Conservation (phyloP, 2,888 invertebrate species). For the Brenthis daphne region DNA sequence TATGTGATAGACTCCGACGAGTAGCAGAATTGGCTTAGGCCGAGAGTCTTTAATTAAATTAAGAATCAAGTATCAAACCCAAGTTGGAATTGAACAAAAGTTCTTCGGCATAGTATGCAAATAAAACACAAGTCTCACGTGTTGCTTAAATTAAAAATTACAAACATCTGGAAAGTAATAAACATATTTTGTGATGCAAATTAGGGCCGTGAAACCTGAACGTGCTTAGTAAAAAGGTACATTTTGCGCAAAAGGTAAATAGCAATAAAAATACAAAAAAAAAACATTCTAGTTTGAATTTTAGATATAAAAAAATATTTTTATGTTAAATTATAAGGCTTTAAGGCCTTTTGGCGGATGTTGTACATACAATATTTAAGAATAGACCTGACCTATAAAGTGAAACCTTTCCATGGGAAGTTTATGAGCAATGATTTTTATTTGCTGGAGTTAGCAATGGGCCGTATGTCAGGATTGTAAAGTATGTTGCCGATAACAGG, state of each 20-base stretch:
- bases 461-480: slow-evolving; percentile 42
- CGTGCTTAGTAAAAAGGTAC: slow-evolving; percentile 26
- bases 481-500: slow-evolving; percentile 47
- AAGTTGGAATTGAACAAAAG: too few relatives aligned
- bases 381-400: neutral
- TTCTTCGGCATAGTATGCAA: neutral
- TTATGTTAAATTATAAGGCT: too few relatives aligned
- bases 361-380: neutral
- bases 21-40: too few relatives aligned
- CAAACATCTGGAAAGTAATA: slow-evolving; percentile 9
- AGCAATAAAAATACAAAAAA: neutral
- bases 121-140: neutral
- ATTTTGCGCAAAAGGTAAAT: slow-evolving; percentile 5
- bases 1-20: too few relatives aligned
- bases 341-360: too few relatives aligned
- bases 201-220: slow-evolving; percentile 23
- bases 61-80: too few relatives aligned
- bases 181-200: slow-evolving; percentile 9
- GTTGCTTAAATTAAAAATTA: neutral
- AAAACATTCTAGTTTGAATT: neutral
- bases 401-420: slow-evolving; percentile 38
- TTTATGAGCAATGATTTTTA: slow-evolving; percentile 48
- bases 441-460: slow-evolving; percentile 38
- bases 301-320: too few relatives aligned
- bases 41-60: too few relatives aligned